phyloP scores from a whole-genome alignment of 1,140 invertebrate genomes.

The Pristionchus pacificus region DNA sequence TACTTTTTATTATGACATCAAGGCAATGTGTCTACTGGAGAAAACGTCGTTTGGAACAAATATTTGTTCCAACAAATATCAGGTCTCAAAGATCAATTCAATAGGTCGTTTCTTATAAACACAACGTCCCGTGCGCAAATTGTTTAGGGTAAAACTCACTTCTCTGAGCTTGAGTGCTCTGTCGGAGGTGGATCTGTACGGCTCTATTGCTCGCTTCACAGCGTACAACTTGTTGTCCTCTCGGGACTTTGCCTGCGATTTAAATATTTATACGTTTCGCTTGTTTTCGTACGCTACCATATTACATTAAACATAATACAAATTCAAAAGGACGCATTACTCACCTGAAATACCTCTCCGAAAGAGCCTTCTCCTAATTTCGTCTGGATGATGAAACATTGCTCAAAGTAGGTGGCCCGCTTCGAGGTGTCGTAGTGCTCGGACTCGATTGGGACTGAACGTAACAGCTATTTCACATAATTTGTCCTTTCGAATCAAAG shows the following conservation, averaged over 20 bases:
- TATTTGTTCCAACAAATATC: too few relatives aligned
- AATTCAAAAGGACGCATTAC: conserved; percentile 2
- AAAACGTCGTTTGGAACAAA: too few relatives aligned
- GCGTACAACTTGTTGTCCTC: conserved; percentile 70
- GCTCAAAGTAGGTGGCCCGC: conserved; percentile 62
- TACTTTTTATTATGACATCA: too few relatives aligned
- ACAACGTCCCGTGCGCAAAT: too few relatives aligned
- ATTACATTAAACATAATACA: conserved; percentile 11
- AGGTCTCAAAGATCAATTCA: too few relatives aligned
- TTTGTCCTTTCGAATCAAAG: too few relatives aligned
- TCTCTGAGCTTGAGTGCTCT: conserved; percentile 64
- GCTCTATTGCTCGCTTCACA: conserved; percentile 67
- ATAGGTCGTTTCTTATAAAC: too few relatives aligned
- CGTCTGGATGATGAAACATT: conserved; percentile 67
- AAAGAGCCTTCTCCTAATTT: conserved; percentile 72
- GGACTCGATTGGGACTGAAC: neutral
- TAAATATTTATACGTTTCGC: conserved; percentile 31
- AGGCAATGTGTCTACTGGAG: too few relatives aligned
- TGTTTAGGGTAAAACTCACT: too few relatives aligned
- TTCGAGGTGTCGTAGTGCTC: conserved; percentile 5
- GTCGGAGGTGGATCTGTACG: conserved; percentile 66
- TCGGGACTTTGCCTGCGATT: conserved; percentile 67
- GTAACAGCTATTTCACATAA: too few relatives aligned
- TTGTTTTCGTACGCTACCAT: neutral
- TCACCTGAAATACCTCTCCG: conserved; percentile 65